Conservation (phyloP, 2,888 invertebrate species). For the Drosophila paranaensis region DNA sequence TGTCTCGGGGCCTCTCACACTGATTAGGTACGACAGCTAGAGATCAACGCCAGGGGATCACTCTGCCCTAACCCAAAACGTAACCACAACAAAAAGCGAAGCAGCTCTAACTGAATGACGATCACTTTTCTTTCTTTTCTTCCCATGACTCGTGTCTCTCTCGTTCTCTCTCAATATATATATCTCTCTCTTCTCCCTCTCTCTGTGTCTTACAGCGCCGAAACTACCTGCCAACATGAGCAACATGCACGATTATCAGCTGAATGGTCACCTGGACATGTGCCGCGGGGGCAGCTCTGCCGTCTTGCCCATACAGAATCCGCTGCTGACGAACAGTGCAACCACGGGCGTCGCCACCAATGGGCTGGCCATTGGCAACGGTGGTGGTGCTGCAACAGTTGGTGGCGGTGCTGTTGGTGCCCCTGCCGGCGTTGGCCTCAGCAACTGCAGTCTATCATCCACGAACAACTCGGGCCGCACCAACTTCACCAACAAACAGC, state of each 20-base stretch:
- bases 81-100: constrained; percentile 53
- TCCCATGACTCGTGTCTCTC: background rate
- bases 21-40: constrained; percentile 83
- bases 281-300: constrained; percentile 72
- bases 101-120: constrained; percentile 44
- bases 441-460: constrained; percentile 78
- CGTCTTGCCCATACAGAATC: constrained; percentile 71
- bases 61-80: constrained; percentile 39
- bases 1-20: constrained; percentile 64
- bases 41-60: constrained; percentile 80
- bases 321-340: constrained; percentile 71
- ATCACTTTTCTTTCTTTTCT: constrained; percentile 36
- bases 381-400: constrained; percentile 37
- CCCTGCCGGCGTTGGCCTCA: constrained; percentile 56
- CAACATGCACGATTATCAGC: constrained; percentile 86
- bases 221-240: constrained; percentile 86
- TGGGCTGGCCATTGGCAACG: constrained; percentile 84
- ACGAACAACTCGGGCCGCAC: constrained; percentile 96
- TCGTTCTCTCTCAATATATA: constrained; percentile 13
- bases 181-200: constrained; percentile 13
- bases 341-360: constrained; percentile 39
- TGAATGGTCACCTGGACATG: constrained; percentile 83
- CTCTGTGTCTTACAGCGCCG: constrained; percentile 86
- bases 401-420: constrained; percentile 63
- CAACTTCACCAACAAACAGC: constrained; percentile 99